A percentile compares a stretch with the other conserved stretches of the same genome.
These are phyloP conservation scores for Patella pellucida DNA, from an alignment of 2,888 invertebrate genomes.

Conservation along the genomic window DNA sequence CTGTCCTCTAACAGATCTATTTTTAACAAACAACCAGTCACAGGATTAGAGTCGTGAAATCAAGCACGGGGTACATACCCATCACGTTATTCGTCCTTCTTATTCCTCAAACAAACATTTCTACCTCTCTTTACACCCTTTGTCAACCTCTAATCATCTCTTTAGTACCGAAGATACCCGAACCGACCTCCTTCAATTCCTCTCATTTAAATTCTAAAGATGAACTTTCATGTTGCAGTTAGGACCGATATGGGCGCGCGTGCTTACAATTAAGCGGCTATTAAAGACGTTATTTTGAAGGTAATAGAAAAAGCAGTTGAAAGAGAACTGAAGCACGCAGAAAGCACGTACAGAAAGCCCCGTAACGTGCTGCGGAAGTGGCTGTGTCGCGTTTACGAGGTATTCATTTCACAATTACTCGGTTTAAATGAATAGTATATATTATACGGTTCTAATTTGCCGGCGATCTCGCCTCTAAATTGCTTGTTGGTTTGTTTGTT, in stretches of 20 bases:
- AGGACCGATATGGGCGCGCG: not conserved
- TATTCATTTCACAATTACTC: constrained; percentile 10
- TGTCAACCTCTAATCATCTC: constrained; percentile 7
- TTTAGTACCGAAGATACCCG: not conserved
- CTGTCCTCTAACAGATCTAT: no score
- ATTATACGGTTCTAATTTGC: constrained; percentile 1
- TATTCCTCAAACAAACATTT: no score
- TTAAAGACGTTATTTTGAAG: not conserved
- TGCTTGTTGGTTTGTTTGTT: constrained; percentile 9
- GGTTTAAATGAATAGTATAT: constrained; percentile 5
- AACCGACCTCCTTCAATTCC: not conserved
- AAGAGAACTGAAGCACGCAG: not conserved
- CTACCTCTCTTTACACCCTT: not conserved
- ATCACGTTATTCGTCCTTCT: no score
- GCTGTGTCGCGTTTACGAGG: not conserved
- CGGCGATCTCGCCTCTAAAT: not conserved
- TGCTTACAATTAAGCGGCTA: constrained; percentile 7
- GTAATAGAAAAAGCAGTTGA: constrained; percentile 2
- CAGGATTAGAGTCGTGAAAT: no score
- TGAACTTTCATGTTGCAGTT: constrained; percentile 10
- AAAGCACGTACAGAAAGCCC: not conserved
- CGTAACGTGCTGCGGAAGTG: constrained; percentile 4
- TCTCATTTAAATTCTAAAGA: constrained; percentile 6
- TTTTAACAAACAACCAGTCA: no score
- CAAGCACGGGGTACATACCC: no score